Evolutionary conservation across 2,888 invertebrate species (phyloP).

Genomic region (Caenorhabditis imperialis): DNA sequence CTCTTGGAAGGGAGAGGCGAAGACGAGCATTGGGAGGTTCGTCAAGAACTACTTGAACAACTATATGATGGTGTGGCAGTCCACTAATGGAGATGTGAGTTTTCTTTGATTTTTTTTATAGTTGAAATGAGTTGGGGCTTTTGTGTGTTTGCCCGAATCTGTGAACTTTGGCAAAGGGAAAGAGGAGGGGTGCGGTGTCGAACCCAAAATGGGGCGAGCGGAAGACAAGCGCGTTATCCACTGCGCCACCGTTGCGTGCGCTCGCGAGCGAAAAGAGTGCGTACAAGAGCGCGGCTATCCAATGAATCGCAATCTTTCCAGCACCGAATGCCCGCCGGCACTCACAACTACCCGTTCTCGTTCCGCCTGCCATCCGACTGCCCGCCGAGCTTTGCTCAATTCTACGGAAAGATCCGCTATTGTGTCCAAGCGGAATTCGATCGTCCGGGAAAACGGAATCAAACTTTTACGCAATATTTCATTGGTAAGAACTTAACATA

Average conservation of each 20-base stretch:
- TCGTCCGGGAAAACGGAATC: slow-evolving; percentile 13
- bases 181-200: too few relatives aligned
- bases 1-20: slow-evolving; percentile 10
- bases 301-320: too few relatives aligned
- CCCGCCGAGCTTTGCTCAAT: slow-evolving; percentile 14
- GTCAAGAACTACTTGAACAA: background rate
- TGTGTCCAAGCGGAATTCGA: slow-evolving; percentile 1
- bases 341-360: slow-evolving; percentile 6
- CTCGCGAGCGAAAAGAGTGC: too few relatives aligned
- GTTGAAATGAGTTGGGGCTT: background rate
- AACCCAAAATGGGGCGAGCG: too few relatives aligned
- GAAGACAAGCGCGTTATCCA: too few relatives aligned
- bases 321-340: slow-evolving; percentile 10
- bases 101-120: too few relatives aligned
- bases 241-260: too few relatives aligned
- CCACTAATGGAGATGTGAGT: slow-evolving; percentile 14
- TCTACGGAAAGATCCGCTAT: slow-evolving; percentile 9
- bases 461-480: too few relatives aligned
- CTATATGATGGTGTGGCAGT: slow-evolving; percentile 9
- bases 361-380: slow-evolving; percentile 17
- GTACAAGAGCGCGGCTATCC: too few relatives aligned
- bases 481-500: too few relatives aligned
- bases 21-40: background rate
- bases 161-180: too few relatives aligned
- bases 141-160: too few relatives aligned